Evolutionary conservation across 1,140 invertebrate species (phyloP).

Genomic region (Coenobita brevimanus): DNA sequence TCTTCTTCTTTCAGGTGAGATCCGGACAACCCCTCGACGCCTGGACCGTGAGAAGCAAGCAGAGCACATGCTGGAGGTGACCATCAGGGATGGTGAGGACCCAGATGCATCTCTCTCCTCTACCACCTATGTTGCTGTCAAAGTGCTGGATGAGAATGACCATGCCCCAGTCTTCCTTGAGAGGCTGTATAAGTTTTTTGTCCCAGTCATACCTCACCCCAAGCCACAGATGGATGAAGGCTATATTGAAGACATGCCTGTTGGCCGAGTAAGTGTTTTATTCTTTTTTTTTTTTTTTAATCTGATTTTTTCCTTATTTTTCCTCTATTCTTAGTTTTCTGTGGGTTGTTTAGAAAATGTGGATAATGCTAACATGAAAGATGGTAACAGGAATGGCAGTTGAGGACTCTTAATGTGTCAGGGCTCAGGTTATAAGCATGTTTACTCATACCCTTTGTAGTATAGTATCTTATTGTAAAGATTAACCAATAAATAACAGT

Average conservation of each 20-base stretch:
- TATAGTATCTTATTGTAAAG: too few relatives aligned
- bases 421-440: too few relatives aligned
- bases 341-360: not conserved
- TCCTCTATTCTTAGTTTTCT: too few relatives aligned
- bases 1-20: slow-evolving; percentile 78
- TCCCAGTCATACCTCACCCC: slow-evolving; percentile 77
- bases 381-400: too few relatives aligned
- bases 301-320: too few relatives aligned
- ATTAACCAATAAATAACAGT: too few relatives aligned
- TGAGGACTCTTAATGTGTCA: too few relatives aligned
- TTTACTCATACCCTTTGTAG: too few relatives aligned
- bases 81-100: slow-evolving; percentile 85
- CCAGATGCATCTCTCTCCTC: slow-evolving; percentile 81
- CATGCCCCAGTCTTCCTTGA: slow-evolving; percentile 86
- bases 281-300: not conserved
- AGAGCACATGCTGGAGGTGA: slow-evolving; percentile 81
- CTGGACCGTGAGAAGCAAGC: slow-evolving; percentile 89
- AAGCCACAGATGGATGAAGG: not conserved
- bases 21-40: slow-evolving; percentile 86
- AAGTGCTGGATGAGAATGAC: slow-evolving; percentile 77
- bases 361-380: too few relatives aligned
- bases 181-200: slow-evolving; percentile 84
- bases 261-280: slow-evolving; percentile 37
- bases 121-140: slow-evolving; percentile 86
- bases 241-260: slow-evolving; percentile 38